phyloP scores from a whole-genome alignment of 2,888 invertebrate genomes.

The Drosophila flavopinicola region DNA sequence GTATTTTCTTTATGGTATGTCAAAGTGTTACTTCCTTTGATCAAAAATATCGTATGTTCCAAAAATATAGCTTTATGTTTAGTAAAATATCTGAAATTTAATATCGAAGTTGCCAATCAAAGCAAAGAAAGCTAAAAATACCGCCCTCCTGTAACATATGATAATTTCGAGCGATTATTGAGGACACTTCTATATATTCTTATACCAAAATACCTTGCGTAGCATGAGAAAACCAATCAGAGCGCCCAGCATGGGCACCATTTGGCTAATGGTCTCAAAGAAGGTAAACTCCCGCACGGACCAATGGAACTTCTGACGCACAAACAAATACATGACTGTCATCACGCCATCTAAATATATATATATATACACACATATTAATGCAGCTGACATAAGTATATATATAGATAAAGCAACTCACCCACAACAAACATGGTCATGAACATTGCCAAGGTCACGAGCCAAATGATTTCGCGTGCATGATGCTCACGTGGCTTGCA shows the following conservation, averaged over 20 bases:
- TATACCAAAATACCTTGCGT: constrained; percentile 82
- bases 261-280: constrained; percentile 86
- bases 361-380: no score
- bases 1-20: no score
- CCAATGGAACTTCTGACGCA: constrained; percentile 89
- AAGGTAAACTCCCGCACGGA: constrained; percentile 87
- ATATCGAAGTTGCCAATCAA: no score
- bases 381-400: no score
- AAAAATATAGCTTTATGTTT: no score
- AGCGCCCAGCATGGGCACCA: constrained; percentile 86
- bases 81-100: no score
- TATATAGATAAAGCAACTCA: no score
- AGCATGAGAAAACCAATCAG: constrained; percentile 86
- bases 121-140: no score
- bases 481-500: constrained; percentile 78
- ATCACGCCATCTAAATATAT: constrained; percentile 74
- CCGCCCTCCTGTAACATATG: no score
- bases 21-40: no score
- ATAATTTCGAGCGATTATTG: background rate
- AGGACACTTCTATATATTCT: background rate
- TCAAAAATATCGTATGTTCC: no score
- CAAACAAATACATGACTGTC: constrained; percentile 87
- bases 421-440: constrained; percentile 79
- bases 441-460: constrained; percentile 80
- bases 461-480: constrained; percentile 81